Evolutionary conservation across 2,888 invertebrate species (phyloP), one percentile per base, ranked within the genome.

Genomic region (Resseliella maxima): DNA sequence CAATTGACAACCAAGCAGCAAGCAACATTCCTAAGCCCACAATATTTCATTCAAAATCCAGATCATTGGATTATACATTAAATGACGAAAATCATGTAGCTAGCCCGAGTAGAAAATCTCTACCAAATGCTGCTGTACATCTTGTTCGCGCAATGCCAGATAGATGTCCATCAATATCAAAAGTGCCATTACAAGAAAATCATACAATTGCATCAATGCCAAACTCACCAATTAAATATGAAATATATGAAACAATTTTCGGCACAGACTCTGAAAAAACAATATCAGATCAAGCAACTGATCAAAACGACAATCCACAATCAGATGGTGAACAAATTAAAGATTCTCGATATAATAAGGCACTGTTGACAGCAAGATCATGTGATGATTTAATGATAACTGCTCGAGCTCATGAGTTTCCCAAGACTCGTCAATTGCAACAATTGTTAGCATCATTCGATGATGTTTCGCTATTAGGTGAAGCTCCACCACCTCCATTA

Each of bases 61-160:
- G 86, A 86, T 87, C 87, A 38, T 64, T 87, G 18, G 87, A 87
- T 86, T 86, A 86, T n/a, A 86, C 81, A 72, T 41, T 45, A 5
- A 81, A 31, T 21, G 27, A 41, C 27, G 31, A 41, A 41, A 85
- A 45, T 31, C 85, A 27, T 31, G 24, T 41, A 24, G 31, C 45
- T 0, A 18, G 85, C 15, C 31, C 85, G 18, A 85, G 45, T 38
- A 3, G 41, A 85, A 85, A 45, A 85, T 31, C 85, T 31, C 1
- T 45, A 31, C 85, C 85, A 45, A 38, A n/a, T n/a, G 45, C 85
- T 27, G 45, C 41, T 0, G 41, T 85, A 1, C 85, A 45, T 41
- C 18, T 85, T 3, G 31, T 94, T 35, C 92, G 95, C 86, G 94
- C 94, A 1, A 93, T 94, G 92, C 94, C 94, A 1, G 93, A 94